These are phyloP conservation scores for Crotalus horridus DNA, from an alignment of 2,113 vertebrate genomes.

Conservation along the genomic window DNA sequence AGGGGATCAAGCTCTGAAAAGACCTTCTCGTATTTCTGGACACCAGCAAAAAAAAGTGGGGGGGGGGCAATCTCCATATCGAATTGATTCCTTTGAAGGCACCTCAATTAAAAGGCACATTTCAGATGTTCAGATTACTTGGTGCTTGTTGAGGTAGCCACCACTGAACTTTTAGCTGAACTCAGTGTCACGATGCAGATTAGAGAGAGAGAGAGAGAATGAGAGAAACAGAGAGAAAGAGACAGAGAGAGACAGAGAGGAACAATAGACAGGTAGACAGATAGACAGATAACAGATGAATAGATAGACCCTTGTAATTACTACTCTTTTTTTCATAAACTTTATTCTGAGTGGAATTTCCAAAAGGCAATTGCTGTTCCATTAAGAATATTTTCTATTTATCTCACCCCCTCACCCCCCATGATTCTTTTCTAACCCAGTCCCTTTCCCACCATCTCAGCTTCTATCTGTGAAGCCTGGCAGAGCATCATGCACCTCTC, in stretches of 20 bases:
- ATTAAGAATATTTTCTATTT: not conserved
- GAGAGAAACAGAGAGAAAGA: too few relatives aligned
- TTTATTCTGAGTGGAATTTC: not conserved
- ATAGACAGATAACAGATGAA: too few relatives aligned
- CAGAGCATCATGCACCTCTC: not conserved
- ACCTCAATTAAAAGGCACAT: not conserved
- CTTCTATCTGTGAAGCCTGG: not conserved
- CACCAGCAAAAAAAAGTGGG: not conserved
- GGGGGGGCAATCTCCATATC: not conserved
- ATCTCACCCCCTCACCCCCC: too few relatives aligned
- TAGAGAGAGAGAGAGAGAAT: not conserved
- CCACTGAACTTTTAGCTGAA: not conserved
- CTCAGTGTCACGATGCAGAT: not conserved
- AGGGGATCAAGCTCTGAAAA: not conserved
- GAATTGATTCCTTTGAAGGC: not conserved
- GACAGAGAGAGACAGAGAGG: too few relatives aligned
- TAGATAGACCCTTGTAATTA: not conserved
- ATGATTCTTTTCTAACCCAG: not conserved
- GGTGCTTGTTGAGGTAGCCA: not conserved
- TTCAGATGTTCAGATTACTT: not conserved
- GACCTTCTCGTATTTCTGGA: not conserved
- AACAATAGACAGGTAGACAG: too few relatives aligned
- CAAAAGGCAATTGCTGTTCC: not conserved
- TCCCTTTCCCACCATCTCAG: not conserved
- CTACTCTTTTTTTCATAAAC: not conserved